phyloP scores from a whole-genome alignment of 2,113 vertebrate genomes.

The Hyperoodon ampullatus region DNA sequence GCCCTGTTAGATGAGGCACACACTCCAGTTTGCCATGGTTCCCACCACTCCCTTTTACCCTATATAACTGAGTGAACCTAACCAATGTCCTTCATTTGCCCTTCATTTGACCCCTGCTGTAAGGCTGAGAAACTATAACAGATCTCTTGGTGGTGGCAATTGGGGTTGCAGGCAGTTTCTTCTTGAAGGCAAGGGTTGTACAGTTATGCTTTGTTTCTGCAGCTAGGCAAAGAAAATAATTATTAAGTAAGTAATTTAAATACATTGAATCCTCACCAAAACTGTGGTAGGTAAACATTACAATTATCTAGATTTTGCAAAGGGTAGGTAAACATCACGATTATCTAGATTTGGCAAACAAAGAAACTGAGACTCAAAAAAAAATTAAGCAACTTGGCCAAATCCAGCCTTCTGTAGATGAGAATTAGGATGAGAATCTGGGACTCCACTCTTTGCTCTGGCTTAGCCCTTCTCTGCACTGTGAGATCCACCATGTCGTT shows the following conservation, averaged over 20 bases:
- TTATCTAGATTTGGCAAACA: neutral
- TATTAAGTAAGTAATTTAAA: neutral
- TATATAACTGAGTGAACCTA: neutral
- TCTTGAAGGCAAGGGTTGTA: neutral
- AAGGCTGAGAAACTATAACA: neutral
- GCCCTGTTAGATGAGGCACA: neutral
- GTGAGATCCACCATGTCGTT: neutral
- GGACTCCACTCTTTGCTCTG: neutral
- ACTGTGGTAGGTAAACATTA: neutral
- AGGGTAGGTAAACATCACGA: neutral
- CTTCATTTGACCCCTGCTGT: neutral
- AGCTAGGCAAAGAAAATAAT: neutral
- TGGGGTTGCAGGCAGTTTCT: neutral
- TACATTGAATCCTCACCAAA: neutral
- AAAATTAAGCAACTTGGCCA: neutral
- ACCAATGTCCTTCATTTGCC: neutral
- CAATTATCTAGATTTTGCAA: neutral
- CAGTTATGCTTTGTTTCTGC: neutral
- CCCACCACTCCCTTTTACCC: neutral
- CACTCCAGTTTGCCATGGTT: neutral
- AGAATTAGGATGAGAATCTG: neutral
- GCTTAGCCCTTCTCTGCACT: neutral
- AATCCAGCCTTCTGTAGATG: neutral
- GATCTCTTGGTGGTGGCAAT: neutral
- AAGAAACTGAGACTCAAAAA: neutral